Conservation (phyloP, 2,797 vertebrate species). For the Darevskia mixta region DNA sequence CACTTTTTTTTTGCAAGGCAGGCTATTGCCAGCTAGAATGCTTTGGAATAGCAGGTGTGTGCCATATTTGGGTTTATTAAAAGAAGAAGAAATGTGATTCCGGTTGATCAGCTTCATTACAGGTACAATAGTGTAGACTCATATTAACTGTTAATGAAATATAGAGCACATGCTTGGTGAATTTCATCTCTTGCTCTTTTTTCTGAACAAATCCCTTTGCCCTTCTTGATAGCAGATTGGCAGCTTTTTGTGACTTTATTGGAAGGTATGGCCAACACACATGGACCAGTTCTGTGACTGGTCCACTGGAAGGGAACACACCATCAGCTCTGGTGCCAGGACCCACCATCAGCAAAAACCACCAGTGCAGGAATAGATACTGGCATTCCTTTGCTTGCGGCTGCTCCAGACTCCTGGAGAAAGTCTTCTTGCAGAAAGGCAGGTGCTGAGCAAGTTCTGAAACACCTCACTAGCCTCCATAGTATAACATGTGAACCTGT, state of each 20-base stretch:
- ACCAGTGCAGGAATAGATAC: background rate
- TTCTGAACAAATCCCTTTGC: background rate
- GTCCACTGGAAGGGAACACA: background rate
- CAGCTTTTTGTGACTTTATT: background rate
- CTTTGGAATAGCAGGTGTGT: constrained; percentile 18
- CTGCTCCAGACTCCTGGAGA: background rate
- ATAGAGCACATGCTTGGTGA: rapidly evolving
- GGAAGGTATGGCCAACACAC: background rate
- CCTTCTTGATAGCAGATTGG: background rate
- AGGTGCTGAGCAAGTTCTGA: background rate
- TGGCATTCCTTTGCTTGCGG: background rate
- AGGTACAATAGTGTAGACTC: background rate
- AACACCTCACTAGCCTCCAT: background rate
- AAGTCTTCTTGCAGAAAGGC: background rate
- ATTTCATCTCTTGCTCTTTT: background rate
- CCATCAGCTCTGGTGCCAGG: background rate
- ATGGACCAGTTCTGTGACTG: background rate
- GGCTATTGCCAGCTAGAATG: constrained; percentile 19
- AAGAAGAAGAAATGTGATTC: constrained; percentile 8
- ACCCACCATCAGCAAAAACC: background rate
- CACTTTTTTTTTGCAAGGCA: constrained; percentile 35
- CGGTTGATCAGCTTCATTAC: constrained; percentile 12
- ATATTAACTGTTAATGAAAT: background rate
- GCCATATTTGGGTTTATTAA: background rate
- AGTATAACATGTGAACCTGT: background rate